phyloP scores from a whole-genome alignment of 2,797 vertebrate genomes.

The Sparus aurata region DNA sequence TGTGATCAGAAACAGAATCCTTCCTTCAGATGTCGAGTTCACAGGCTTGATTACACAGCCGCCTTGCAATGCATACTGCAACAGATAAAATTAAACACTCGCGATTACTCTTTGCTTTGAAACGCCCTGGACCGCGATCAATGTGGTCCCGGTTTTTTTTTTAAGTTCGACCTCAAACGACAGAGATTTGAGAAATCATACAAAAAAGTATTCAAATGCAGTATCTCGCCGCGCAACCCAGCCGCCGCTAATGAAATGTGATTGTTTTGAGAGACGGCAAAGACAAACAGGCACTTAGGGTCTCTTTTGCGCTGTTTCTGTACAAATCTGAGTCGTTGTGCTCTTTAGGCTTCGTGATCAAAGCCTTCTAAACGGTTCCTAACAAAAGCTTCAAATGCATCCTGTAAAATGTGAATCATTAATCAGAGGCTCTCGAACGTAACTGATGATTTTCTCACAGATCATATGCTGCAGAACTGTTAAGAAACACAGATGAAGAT shows the following conservation, averaged over 20 bases:
- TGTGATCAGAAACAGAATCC: constrained; percentile 84
- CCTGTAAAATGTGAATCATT: constrained; percentile 72
- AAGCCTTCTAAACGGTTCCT: constrained; percentile 73
- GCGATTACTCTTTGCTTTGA: constrained; percentile 83
- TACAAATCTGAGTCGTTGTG: constrained; percentile 70
- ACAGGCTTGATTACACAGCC: constrained; percentile 85
- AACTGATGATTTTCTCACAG: constrained; percentile 66
- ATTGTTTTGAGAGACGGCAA: constrained; percentile 72
- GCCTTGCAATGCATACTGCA: constrained; percentile 82
- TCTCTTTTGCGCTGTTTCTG: constrained; percentile 62
- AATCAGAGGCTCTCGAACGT: constrained; percentile 52
- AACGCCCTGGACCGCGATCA: constrained; percentile 84
- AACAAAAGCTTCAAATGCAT: constrained; percentile 76
- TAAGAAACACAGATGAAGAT: constrained; percentile 57
- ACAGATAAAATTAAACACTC: constrained; percentile 86
- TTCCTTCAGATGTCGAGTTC: constrained; percentile 86
- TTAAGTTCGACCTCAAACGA: constrained; percentile 81
- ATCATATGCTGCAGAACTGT: constrained; percentile 50
- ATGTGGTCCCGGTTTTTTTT: constrained; percentile 67
- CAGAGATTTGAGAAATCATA: constrained; percentile 75
- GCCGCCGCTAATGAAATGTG: constrained; percentile 78
- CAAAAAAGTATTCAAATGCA: constrained; percentile 76
- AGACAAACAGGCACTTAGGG: constrained; percentile 72
- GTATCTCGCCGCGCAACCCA: constrained; percentile 64
- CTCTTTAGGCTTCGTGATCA: constrained; percentile 75